These are phyloP conservation scores for Polydesmus complanatus DNA, from an alignment of 2,888 invertebrate genomes.

Conservation along the genomic window DNA sequence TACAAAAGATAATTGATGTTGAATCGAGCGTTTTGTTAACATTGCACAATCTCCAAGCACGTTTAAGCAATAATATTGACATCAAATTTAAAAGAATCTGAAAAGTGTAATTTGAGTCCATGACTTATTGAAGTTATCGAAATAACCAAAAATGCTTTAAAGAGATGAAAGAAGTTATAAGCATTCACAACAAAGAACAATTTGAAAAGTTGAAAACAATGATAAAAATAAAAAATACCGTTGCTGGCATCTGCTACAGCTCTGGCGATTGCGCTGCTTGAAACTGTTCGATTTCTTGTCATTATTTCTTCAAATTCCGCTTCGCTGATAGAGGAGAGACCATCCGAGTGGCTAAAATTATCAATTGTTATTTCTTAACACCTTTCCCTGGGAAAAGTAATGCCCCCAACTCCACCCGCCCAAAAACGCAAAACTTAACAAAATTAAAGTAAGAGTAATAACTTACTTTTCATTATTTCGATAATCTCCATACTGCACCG, in stretches of 20 bases:
- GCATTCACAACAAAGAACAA: constrained; percentile 1
- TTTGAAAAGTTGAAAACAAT: not conserved
- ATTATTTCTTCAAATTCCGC: constrained; percentile 98
- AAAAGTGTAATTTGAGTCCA: not conserved
- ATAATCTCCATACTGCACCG: constrained; percentile 24
- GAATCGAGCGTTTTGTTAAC: too few species aligned
- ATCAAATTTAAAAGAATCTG: not conserved
- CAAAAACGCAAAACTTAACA: not conserved
- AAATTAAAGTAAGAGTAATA: not conserved
- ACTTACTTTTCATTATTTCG: constrained; percentile 17
- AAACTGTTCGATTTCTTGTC: constrained; percentile 91
- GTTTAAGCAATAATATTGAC: too few species aligned
- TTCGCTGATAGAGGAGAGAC: constrained; percentile 43
- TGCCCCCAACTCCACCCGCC: not conserved
- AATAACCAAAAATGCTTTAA: not conserved
- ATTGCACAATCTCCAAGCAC: too few species aligned
- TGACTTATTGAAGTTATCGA: too few species aligned
- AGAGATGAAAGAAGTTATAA: constrained; percentile 3
- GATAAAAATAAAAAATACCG: constrained; percentile 34
- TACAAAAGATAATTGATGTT: too few species aligned
- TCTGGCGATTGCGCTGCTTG: constrained; percentile 89
- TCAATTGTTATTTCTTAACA: not conserved
- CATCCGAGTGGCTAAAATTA: constrained; percentile 10
- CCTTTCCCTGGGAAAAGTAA: not conserved
- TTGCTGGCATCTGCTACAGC: constrained; percentile 96